Conservation (phyloP, 2,888 invertebrate species). For the Tromatobia lineatoria region DNA sequence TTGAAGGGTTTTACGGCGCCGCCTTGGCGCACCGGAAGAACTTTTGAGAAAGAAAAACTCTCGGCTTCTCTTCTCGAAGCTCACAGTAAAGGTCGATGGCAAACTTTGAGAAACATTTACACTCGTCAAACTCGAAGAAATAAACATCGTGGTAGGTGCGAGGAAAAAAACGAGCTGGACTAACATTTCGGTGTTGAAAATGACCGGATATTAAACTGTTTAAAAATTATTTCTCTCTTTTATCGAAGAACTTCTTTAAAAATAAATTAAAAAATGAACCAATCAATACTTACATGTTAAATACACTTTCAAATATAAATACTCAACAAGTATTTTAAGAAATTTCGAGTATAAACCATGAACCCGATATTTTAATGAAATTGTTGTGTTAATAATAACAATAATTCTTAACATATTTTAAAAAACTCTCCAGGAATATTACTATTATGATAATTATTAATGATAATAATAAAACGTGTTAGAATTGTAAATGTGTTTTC, state of each 20-base stretch:
- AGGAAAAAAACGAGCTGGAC: neutral
- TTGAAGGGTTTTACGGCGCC: conserved; percentile 37
- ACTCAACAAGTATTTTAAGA: no score
- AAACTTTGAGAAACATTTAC: conserved; percentile 18
- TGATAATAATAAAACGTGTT: neutral
- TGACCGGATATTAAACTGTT: neutral
- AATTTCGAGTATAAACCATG: no score
- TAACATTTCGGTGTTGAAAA: neutral
- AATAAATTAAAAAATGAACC: neutral
- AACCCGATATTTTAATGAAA: no score
- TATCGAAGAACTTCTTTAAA: neutral
- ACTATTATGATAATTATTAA: no score
- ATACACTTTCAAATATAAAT: no score
- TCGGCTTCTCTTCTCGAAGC: neutral
- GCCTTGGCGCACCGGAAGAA: conserved; percentile 29
- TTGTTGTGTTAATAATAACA: no score
- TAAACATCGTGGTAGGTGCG: neutral
- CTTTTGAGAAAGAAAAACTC: conserved; percentile 16
- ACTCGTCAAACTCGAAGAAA: conserved; percentile 13
- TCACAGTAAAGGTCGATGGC: neutral
- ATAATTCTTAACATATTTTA: no score
- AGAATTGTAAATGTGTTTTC: neutral
- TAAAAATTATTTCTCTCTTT: neutral
- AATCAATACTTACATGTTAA: neutral
- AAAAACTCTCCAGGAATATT: no score